A percentile compares a stretch with the other conserved stretches of the same genome.
phyloP scores from a whole-genome alignment of 1,140 invertebrate species.

The Caenorhabditis tropicalis region DNA sequence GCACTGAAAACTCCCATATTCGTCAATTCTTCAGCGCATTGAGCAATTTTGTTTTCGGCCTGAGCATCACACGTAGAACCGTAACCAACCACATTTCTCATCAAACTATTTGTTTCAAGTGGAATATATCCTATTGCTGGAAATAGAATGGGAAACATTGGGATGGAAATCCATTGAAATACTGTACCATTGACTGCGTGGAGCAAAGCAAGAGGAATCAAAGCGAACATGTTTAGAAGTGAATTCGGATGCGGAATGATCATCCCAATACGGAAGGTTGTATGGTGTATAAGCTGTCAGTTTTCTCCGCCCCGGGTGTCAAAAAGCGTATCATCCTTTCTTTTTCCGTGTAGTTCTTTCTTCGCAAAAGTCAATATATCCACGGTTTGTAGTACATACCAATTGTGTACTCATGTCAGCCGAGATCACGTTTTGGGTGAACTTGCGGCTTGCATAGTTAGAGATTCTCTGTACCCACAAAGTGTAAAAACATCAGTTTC shows the following conservation, averaged over 20 bases:
- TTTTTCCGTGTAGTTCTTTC: constrained; percentile 23
- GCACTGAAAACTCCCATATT: constrained; percentile 48
- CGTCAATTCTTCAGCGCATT: constrained; percentile 39
- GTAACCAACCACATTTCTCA: constrained; percentile 29
- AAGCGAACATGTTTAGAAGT: neutral
- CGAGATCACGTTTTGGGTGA: constrained; percentile 33
- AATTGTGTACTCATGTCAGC: constrained; percentile 40
- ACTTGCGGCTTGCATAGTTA: constrained; percentile 18
- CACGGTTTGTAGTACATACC: constrained; percentile 33
- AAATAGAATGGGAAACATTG: neutral
- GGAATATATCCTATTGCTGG: constrained; percentile 29
- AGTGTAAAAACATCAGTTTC: neutral
- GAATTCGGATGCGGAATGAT: neutral
- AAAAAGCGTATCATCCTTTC: constrained; percentile 40
- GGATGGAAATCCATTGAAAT: neutral
- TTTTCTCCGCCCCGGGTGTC: constrained; percentile 32
- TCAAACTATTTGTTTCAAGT: constrained; percentile 17
- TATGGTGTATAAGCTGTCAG: constrained; percentile 4
- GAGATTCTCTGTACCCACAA: neutral
- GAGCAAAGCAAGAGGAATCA: neutral
- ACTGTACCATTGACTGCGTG: constrained; percentile 16
- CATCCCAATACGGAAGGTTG: constrained; percentile 18
- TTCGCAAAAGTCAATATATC: constrained; percentile 34
- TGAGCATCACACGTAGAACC: constrained; percentile 42
- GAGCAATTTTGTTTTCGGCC: constrained; percentile 44